Evolutionary conservation across 2,888 invertebrate species (phyloP).

Genomic region (Hedychridium roseum): DNA sequence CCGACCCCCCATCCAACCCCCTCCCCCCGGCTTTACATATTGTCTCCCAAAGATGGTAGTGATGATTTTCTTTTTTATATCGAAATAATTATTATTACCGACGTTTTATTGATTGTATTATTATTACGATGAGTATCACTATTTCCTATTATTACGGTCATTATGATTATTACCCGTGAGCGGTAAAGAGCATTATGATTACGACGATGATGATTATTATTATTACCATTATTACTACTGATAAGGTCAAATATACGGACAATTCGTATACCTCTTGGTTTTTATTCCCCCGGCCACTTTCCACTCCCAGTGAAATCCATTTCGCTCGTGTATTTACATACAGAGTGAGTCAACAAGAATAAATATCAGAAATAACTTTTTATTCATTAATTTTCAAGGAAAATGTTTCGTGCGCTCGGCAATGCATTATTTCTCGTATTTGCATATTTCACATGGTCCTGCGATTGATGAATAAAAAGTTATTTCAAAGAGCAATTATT

Average conservation of each 20-base stretch:
- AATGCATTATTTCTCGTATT: background rate
- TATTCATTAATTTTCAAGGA: background rate
- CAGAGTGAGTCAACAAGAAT: too few relatives aligned
- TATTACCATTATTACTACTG: slow-evolving; percentile 45
- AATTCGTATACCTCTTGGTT: slow-evolving; percentile 43
- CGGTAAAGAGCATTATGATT: slow-evolving; percentile 45
- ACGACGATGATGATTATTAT: slow-evolving; percentile 40
- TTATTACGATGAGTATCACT: slow-evolving; percentile 34
- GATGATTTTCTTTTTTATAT: slow-evolving; percentile 43
- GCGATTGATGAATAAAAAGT: too few relatives aligned
- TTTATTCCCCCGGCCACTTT: background rate
- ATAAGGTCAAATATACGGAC: slow-evolving; percentile 55
- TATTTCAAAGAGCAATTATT: too few relatives aligned
- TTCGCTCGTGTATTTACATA: too few relatives aligned
- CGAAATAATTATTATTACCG: slow-evolving; percentile 32
- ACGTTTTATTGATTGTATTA: slow-evolving; percentile 35
- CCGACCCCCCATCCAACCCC: slow-evolving; percentile 3
- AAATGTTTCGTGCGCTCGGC: background rate
- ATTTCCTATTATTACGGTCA: slow-evolving; percentile 30
- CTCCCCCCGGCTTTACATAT: slow-evolving; percentile 35
- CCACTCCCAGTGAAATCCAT: too few relatives aligned
- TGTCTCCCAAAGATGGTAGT: slow-evolving; percentile 57
- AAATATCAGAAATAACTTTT: background rate
- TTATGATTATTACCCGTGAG: slow-evolving; percentile 37
- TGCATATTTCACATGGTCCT: too few relatives aligned